A percentile compares a stretch with the other conserved stretches of the same genome.
Evolutionary conservation across 1,140 invertebrate species (phyloP).

Genomic region (Sarcophaga peregrina): DNA sequence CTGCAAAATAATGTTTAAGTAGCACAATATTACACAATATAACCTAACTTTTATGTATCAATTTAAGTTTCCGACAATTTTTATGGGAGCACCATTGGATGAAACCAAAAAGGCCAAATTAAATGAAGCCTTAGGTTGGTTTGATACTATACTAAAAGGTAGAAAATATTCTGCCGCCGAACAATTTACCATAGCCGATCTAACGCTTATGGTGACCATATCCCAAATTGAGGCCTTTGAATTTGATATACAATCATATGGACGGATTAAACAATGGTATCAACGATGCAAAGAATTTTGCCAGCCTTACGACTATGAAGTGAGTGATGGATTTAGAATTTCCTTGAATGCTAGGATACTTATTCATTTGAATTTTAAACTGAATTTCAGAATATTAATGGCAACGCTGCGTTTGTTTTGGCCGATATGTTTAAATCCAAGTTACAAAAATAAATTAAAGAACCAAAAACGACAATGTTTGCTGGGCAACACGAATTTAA

Average conservation of each 20-base stretch:
- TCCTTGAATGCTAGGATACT: background rate
- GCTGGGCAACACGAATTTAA: slow-evolving; percentile 32
- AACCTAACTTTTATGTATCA: background rate
- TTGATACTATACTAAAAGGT: slow-evolving; percentile 59
- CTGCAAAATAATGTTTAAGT: background rate
- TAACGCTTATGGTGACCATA: slow-evolving; percentile 66
- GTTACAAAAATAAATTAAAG: slow-evolving; percentile 46
- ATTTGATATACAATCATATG: slow-evolving; percentile 57
- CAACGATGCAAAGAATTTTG: slow-evolving; percentile 60
- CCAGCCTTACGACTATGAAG: slow-evolving; percentile 60
- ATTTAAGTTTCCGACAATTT: slow-evolving; percentile 68
- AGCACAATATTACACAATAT: too few species aligned
- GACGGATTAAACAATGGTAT: slow-evolving; percentile 56
- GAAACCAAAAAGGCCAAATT: slow-evolving; percentile 69
- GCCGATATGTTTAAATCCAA: slow-evolving; percentile 64
- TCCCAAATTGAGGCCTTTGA: slow-evolving; percentile 63
- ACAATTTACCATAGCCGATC: slow-evolving; percentile 72
- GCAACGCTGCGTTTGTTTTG: slow-evolving; percentile 57
- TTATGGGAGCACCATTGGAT: slow-evolving; percentile 59
- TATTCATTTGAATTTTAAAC: background rate
- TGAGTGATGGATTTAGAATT: slow-evolving; percentile 30
- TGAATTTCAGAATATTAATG: slow-evolving; percentile 60
- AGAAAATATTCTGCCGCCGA: slow-evolving; percentile 58
- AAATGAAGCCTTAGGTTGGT: slow-evolving; percentile 60
- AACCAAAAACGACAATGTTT: background rate